phyloP scores from a whole-genome alignment of 2,797 vertebrate species.

The Megalops cyprinoides region DNA sequence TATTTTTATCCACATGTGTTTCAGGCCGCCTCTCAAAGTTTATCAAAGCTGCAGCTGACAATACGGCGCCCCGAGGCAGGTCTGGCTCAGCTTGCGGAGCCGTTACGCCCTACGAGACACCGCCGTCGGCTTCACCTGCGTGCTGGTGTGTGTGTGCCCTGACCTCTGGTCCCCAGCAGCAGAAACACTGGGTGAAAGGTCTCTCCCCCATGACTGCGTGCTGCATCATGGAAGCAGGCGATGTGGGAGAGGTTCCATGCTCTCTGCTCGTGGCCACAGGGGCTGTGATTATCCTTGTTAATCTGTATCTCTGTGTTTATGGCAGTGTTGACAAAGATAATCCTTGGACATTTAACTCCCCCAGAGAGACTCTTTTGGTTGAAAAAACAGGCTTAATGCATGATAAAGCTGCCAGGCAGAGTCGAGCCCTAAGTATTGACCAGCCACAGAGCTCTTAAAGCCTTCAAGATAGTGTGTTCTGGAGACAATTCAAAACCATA shows the following conservation, averaged over 20 bases:
- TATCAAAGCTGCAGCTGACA: not conserved
- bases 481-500: not conserved
- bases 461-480: not conserved
- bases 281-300: not conserved
- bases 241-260: not conserved
- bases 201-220: no score
- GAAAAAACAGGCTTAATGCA: not conserved
- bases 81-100: not conserved
- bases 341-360: not conserved
- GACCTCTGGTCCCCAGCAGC: not conserved
- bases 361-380: not conserved
- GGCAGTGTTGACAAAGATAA: slow-evolving; percentile 2
- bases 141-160: not conserved
- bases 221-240: no score
- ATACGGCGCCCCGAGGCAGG: not conserved
- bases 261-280: not conserved
- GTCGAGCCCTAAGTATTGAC: not conserved
- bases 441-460: not conserved
- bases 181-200: not conserved
- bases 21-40: not conserved
- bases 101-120: not conserved
- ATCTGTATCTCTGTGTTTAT: not conserved
- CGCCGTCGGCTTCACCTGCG: not conserved
- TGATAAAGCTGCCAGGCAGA: not conserved
- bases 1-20: not conserved